Percentiles rank a stretch among this genome's conserved stretches.
Conservation (phyloP, 2,113 vertebrate species). For the Cyanocitta stelleri region DNA sequence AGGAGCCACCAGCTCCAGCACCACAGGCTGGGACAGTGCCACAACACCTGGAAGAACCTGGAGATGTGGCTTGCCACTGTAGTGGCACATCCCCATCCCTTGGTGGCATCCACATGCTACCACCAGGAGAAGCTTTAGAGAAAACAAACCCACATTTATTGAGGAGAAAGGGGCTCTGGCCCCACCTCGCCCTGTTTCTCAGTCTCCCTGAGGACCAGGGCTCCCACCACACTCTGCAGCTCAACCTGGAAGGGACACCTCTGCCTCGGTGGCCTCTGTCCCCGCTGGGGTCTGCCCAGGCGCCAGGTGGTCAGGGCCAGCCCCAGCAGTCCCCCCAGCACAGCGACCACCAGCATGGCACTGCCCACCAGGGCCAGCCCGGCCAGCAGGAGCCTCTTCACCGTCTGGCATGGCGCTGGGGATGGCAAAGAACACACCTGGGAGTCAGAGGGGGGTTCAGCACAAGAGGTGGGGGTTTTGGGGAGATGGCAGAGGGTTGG, state of each 20-base stretch:
- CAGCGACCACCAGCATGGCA: fast-evolving
- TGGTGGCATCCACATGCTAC: background rate
- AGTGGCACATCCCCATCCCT: background rate
- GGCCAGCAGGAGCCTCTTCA: background rate
- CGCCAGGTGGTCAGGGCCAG: background rate
- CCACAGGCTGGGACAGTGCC: fast-evolving
- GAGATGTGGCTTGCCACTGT: background rate
- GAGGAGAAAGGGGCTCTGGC: background rate
- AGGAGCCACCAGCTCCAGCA: background rate
- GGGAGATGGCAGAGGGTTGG: too few relatives aligned
- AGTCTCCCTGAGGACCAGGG: background rate
- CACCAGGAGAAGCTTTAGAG: background rate
- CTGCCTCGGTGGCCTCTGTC: background rate
- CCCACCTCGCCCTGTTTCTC: background rate
- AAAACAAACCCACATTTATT: background rate
- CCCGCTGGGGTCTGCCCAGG: fast-evolving
- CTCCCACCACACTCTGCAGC: background rate
- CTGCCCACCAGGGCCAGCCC: slow-evolving; percentile 4
- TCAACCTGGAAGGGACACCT: background rate
- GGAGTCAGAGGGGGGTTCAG: background rate
- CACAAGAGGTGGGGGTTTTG: background rate
- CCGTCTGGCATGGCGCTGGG: background rate
- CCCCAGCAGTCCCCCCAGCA: background rate
- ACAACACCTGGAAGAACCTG: background rate
- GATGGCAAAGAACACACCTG: background rate